phyloP scores from a whole-genome alignment of 2,888 invertebrate genomes.

The Dinocampus coccinellae region DNA sequence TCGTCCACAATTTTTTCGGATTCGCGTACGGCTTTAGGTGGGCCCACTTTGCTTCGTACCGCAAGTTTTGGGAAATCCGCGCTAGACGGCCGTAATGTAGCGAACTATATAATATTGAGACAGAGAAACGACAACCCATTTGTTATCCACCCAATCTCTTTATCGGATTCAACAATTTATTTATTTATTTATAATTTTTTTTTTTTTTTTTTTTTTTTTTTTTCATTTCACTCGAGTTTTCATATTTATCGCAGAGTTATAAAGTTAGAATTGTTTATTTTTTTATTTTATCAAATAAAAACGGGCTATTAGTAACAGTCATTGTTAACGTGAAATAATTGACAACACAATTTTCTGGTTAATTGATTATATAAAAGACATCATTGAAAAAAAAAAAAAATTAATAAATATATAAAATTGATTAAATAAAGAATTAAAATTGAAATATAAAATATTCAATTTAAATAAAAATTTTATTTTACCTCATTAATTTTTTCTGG shows the following conservation, averaged over 20 bases:
- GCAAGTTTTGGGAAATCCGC: slow-evolving; percentile 86
- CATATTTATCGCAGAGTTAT: not conserved
- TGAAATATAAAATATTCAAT: not conserved
- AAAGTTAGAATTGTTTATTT: not conserved
- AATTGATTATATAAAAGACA: slow-evolving; percentile 42
- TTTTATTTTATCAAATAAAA: slow-evolving; percentile 37
- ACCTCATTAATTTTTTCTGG: slow-evolving; percentile 65
- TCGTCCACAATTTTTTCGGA: slow-evolving; percentile 91
- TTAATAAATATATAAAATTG: slow-evolving; percentile 32
- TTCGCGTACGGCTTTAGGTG: slow-evolving; percentile 86
- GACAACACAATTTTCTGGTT: slow-evolving; percentile 47
- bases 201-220: no score
- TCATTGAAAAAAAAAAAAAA: slow-evolving; percentile 30
- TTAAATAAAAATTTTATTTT: slow-evolving; percentile 40
- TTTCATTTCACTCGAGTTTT: slow-evolving; percentile 11
- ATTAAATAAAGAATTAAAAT: slow-evolving; percentile 23
- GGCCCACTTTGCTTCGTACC: slow-evolving; percentile 88
- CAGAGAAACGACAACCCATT: slow-evolving; percentile 61
- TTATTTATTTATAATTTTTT: no score
- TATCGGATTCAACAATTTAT: not conserved
- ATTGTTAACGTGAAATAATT: slow-evolving; percentile 50
- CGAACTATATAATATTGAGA: slow-evolving; percentile 60
- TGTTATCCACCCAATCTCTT: slow-evolving; percentile 33
- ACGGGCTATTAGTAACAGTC: slow-evolving; percentile 59
- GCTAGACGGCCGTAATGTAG: slow-evolving; percentile 74